Evolutionary conservation across 1,140 invertebrate genomes (phyloP), one percentile per base, ranked within the genome.

Genomic region (Lithobius niger): DNA sequence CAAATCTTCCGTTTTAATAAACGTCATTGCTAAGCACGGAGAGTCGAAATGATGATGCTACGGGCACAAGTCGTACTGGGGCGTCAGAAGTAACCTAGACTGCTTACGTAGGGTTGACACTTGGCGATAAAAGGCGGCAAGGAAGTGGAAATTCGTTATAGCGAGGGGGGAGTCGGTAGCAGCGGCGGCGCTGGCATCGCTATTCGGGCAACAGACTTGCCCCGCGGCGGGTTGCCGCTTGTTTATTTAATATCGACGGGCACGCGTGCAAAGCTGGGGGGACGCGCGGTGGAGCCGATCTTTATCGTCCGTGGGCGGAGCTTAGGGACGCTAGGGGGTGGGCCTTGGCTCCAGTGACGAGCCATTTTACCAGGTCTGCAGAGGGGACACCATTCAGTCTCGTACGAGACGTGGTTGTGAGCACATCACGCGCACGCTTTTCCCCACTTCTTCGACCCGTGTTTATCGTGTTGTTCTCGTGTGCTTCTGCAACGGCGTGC

Each of bases 191-290:
- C 13, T 47, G 13, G 44, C 44, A 47, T 47, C 44, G 44, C 44
- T 47, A 47, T 47, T 47, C 44, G n/a, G n/a, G 44, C 22, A 13
- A 15, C 44, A 47, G 22, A 6, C 44, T 15, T 47, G 6, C 10
- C 44, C 22, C 22, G 15, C 13, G 44, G 44, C 44, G 6, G 19
- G 31, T 18, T 10, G 44, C 22, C 19, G 6, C 24, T 50, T 50
- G 48, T 50, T 50, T 50, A 50, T 50, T 50, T 50, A 50, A 50
- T 50, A 26, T 26, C 3, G 48, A 22, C 4, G 27, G 48, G 48
- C 48, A 50, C 48, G 48, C 48, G 48, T 24, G 21, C 21, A 4
- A 26, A 25, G 6, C 48, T 6, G 21, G 22, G 3, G 44, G 27
- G 13, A 21, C 43, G 18, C 19, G 19, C 6, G 43, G 43, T 21